Conservation (phyloP, 2,888 invertebrate species). For the Actias luna region DNA sequence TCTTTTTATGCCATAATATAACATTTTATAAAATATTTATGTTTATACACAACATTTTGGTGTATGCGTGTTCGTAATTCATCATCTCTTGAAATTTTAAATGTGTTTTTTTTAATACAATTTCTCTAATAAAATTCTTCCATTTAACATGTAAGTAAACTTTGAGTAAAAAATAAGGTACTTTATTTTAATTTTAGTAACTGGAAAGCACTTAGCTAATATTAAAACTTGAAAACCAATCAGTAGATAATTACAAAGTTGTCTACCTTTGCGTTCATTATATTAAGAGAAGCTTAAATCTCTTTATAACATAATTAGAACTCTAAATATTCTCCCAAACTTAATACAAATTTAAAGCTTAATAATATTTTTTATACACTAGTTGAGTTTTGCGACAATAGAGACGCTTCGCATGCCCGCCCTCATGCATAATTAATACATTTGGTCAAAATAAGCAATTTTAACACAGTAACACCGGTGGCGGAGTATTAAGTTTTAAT, state of each 20-base stretch:
- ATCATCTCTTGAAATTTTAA: no score
- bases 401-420: conserved; percentile 37
- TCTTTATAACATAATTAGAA: conserved; percentile 11
- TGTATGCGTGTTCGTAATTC: no score
- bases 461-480: conserved; percentile 69
- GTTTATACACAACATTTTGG: no score
- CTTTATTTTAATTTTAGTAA: background rate
- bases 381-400: conserved; percentile 49
- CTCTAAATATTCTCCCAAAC: conserved; percentile 36
- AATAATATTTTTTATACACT: conserved; percentile 49
- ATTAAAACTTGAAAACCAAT: conserved; percentile 6
- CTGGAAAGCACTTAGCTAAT: background rate
- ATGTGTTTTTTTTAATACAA: no score
- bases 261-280: background rate
- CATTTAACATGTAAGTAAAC: background rate
- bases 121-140: background rate
- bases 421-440: conserved; percentile 74
- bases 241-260: conserved; percentile 6
- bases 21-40: no score
- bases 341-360: conserved; percentile 53
- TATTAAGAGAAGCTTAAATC: conserved; percentile 5
- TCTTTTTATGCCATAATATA: no score
- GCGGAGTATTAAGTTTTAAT: conserved; percentile 68
- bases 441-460: conserved; percentile 75
- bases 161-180: background rate